Evolutionary conservation across 2,888 invertebrate genomes (phyloP).

Genomic region (Syrista parreyssii): DNA sequence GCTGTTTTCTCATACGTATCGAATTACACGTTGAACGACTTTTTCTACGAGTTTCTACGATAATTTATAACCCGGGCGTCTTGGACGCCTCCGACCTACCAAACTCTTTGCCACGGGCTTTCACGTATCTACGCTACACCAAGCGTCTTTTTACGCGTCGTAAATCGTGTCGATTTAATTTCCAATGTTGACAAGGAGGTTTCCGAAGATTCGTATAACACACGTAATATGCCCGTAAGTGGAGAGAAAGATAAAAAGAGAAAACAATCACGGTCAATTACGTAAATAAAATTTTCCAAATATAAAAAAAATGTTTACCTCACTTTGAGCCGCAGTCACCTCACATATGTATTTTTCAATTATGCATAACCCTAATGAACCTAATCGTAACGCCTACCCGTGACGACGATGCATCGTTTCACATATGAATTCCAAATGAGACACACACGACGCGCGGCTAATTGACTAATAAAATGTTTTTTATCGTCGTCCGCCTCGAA

Average conservation of each 20-base stretch:
- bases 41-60: not conserved
- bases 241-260: too few relatives aligned
- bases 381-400: not conserved
- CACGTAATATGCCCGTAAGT: not conserved
- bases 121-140: not conserved
- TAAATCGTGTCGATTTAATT: not conserved
- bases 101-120: not conserved
- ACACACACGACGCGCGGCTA: not conserved
- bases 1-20: not conserved
- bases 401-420: not conserved
- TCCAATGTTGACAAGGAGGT: not conserved
- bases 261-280: not conserved
- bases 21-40: not conserved
- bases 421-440: not conserved
- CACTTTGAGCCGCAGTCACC: not conserved
- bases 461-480: not conserved
- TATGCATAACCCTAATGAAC: not conserved
- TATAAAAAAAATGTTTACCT: not conserved
- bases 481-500: not conserved
- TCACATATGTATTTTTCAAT: not conserved
- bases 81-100: not conserved
- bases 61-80: not conserved
- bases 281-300: too few relatives aligned
- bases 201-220: not conserved
- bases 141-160: not conserved